phyloP scores from a whole-genome alignment of 2,888 invertebrate genomes.

The Cheilosia urbana region DNA sequence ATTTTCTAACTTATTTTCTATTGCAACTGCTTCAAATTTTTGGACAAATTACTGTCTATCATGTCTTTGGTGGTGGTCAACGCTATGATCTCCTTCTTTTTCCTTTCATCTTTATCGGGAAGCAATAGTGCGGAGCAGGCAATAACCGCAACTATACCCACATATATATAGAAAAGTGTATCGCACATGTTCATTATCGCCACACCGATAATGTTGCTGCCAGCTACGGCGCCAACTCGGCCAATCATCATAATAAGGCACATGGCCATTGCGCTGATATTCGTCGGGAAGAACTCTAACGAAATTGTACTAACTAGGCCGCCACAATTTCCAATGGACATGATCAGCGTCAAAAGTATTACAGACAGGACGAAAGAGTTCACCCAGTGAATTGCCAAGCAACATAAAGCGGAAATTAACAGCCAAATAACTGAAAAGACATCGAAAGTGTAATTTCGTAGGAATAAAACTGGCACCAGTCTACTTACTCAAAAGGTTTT shows the following conservation, averaged over 20 bases:
- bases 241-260: conserved; percentile 82
- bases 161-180: conserved; percentile 77
- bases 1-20: background rate
- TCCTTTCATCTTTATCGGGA: conserved; percentile 77
- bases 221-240: conserved; percentile 81
- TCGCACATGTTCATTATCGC: conserved; percentile 79
- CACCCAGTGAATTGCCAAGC: conserved; percentile 86
- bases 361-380: conserved; percentile 86
- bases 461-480: background rate
- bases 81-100: background rate
- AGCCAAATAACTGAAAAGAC: conserved; percentile 80
- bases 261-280: conserved; percentile 83
- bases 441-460: background rate
- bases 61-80: background rate
- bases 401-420: conserved; percentile 85
- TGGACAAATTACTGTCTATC: background rate
- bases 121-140: conserved; percentile 76
- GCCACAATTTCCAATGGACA: conserved; percentile 86
- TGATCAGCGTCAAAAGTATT: conserved; percentile 85
- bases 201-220: conserved; percentile 80
- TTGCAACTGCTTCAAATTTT: background rate
- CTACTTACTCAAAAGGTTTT: conserved; percentile 85
- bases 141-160: conserved; percentile 75
- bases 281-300: conserved; percentile 86
- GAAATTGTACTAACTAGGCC: conserved; percentile 86